Conservation (phyloP, 1,140 invertebrate genomes). For the Coelopa frigida region DNA sequence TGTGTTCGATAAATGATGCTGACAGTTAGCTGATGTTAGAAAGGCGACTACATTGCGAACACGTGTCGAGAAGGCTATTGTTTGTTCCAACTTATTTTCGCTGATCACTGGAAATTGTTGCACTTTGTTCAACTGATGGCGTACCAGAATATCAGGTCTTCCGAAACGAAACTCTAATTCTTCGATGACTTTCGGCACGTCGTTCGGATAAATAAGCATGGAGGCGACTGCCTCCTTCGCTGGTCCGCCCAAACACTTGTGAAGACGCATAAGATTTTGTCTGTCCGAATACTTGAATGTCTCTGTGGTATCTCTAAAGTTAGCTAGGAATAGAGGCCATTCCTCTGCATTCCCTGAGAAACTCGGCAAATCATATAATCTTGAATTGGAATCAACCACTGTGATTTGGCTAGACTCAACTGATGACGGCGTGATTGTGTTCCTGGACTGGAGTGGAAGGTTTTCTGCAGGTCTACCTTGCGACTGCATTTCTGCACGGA, state of each 20-base stretch:
- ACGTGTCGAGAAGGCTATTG: neutral
- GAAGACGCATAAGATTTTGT: slow-evolving; percentile 9
- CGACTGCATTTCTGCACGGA: too few species aligned
- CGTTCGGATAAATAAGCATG: slow-evolving; percentile 4
- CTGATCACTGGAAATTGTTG: neutral
- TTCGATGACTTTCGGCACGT: neutral
- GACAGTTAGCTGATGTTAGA: too few species aligned
- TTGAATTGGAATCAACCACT: too few species aligned
- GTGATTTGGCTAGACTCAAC: too few species aligned
- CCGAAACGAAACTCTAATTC: neutral
- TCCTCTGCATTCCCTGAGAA: slow-evolving; percentile 7
- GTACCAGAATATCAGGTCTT: too few species aligned
- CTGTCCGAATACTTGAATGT: slow-evolving; percentile 2
- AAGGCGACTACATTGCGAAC: too few species aligned
- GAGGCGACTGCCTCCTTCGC: neutral
- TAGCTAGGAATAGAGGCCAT: slow-evolving; percentile 3
- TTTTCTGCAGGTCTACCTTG: too few species aligned
- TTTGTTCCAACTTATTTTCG: neutral
- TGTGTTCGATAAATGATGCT: too few species aligned
- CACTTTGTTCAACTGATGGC: neutral
- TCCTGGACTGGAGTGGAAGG: too few species aligned
- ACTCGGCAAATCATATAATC: neutral
- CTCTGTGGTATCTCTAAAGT: slow-evolving; percentile 3
- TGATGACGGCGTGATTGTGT: too few species aligned
- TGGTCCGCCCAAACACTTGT: slow-evolving; percentile 5